These are phyloP conservation scores for Nannoperca australis DNA, from an alignment of 2,797 vertebrate species.

Conservation along the genomic window DNA sequence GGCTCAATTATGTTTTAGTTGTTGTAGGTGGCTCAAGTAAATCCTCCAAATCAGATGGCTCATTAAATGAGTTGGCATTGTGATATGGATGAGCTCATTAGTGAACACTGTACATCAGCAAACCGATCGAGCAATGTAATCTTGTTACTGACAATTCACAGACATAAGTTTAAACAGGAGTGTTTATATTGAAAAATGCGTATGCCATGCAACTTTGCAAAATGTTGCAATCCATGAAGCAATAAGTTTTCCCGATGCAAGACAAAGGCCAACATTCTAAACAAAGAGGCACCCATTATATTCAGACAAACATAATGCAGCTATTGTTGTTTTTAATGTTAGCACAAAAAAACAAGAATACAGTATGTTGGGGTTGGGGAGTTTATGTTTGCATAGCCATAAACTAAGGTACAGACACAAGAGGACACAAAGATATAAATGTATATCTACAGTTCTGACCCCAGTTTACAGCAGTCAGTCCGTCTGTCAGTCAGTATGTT, in stretches of 20 bases:
- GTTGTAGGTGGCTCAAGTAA: slow-evolving; percentile 50
- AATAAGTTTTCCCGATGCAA: slow-evolving; percentile 61
- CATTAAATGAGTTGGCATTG: slow-evolving; percentile 45
- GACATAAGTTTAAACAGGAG: slow-evolving; percentile 71
- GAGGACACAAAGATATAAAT: slow-evolving; percentile 67
- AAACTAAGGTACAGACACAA: slow-evolving; percentile 77
- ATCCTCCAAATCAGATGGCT: slow-evolving; percentile 48
- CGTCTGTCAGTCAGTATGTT: slow-evolving; percentile 58
- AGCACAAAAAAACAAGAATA: slow-evolving; percentile 64
- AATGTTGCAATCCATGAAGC: slow-evolving; percentile 70
- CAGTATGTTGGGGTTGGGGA: slow-evolving; percentile 56
- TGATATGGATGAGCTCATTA: slow-evolving; percentile 53
- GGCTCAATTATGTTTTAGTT: slow-evolving; percentile 44
- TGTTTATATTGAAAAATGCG: slow-evolving; percentile 69
- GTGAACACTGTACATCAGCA: slow-evolving; percentile 72
- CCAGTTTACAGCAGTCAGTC: slow-evolving; percentile 62
- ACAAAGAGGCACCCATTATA: slow-evolving; percentile 74
- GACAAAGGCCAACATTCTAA: slow-evolving; percentile 72
- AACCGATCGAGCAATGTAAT: slow-evolving; percentile 59
- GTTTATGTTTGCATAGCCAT: slow-evolving; percentile 87
- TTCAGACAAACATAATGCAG: slow-evolving; percentile 75
- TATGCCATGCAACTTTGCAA: slow-evolving; percentile 76
- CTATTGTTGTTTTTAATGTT: slow-evolving; percentile 74
- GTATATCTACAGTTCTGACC: slow-evolving; percentile 74
- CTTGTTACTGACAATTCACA: slow-evolving; percentile 68